Evolutionary conservation across 2,888 invertebrate genomes (phyloP).

Genomic region (Diplazon laetatorius): DNA sequence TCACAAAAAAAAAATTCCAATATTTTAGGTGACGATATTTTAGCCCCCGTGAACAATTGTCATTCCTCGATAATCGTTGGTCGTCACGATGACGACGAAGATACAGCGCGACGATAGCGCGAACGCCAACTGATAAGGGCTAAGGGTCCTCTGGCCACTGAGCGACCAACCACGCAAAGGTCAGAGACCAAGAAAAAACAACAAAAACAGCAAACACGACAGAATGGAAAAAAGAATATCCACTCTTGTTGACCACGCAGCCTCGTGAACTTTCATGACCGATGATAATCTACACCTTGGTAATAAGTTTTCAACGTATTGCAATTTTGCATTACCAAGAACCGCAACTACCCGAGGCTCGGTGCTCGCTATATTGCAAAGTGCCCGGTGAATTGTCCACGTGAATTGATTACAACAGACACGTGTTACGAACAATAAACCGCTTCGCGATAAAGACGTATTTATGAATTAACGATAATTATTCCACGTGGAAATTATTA

Average conservation of each 20-base stretch:
- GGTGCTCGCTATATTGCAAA: neutral
- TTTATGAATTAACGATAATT: neutral
- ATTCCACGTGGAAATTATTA: neutral
- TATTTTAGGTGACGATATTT: too few species aligned
- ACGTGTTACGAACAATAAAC: neutral
- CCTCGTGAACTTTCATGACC: conserved; percentile 2
- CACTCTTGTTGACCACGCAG: conserved; percentile 1
- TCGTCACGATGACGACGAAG: too few species aligned
- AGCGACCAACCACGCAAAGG: too few species aligned
- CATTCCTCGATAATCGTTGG: too few species aligned
- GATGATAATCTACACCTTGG: neutral
- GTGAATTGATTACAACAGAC: neutral
- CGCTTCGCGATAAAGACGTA: neutral
- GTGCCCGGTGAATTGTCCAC: neutral
- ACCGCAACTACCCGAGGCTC: neutral
- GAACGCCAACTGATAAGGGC: too few species aligned
- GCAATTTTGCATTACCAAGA: neutral
- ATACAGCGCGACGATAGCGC: too few species aligned
- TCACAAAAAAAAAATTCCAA: too few species aligned
- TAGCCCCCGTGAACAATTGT: too few species aligned
- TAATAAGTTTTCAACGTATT: neutral
- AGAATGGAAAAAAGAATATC: neutral
- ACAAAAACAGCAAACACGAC: neutral
- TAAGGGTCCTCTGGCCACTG: too few species aligned
- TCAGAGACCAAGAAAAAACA: neutral